phyloP scores from a whole-genome alignment of 2,888 invertebrate genomes.

The Ephialtes manifestator region DNA sequence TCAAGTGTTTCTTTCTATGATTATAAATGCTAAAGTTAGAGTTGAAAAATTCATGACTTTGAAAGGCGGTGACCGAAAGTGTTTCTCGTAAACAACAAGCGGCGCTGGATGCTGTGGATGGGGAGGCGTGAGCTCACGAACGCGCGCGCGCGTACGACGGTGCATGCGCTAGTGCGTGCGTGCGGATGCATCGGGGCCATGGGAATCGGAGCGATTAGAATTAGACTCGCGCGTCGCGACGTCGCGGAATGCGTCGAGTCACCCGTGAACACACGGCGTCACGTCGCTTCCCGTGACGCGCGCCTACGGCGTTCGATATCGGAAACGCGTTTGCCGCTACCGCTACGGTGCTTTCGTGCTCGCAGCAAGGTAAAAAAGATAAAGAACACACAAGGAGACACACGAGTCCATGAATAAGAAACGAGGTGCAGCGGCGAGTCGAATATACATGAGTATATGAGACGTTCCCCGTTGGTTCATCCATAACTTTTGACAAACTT shows the following conservation, averaged over 20 bases:
- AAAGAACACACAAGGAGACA: constrained; percentile 11
- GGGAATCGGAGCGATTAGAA: constrained; percentile 75
- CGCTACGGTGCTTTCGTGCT: constrained; percentile 5
- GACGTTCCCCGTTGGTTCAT: too few species aligned
- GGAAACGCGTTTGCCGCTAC: constrained; percentile 27
- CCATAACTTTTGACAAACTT: too few species aligned
- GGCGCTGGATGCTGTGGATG: constrained; percentile 4
- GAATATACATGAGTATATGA: not conserved
- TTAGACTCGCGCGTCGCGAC: constrained; percentile 73
- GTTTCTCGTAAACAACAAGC: constrained; percentile 53
- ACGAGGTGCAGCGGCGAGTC: not conserved
- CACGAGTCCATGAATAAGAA: constrained; percentile 20
- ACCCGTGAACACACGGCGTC: constrained; percentile 57
- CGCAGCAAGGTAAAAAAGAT: constrained; percentile 31
- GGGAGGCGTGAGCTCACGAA: not conserved
- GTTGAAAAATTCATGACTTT: constrained; percentile 32
- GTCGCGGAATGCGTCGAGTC: constrained; percentile 71
- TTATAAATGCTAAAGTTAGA: not conserved
- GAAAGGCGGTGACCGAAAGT: constrained; percentile 45
- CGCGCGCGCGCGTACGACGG: not conserved
- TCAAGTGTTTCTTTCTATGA: not conserved
- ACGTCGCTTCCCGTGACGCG: constrained; percentile 27
- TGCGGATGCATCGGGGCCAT: constrained; percentile 71
- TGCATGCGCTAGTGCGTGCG: constrained; percentile 28
- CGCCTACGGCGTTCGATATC: constrained; percentile 12